These are phyloP conservation scores for Ectropis crepuscularia DNA, from an alignment of 2,888 invertebrate species.

Conservation along the genomic window DNA sequence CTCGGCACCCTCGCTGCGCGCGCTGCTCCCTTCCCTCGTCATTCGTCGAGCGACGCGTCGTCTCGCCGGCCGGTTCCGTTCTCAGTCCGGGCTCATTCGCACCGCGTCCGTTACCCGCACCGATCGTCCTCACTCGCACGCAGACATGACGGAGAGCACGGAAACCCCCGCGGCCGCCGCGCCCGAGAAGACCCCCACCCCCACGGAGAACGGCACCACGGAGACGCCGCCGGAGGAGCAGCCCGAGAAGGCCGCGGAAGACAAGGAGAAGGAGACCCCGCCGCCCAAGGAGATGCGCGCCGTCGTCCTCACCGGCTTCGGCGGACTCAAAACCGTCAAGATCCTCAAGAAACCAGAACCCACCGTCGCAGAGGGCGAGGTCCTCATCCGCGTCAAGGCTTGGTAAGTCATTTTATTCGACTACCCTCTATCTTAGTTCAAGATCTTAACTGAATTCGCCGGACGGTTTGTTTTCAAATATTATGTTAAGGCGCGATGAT, in stretches of 20 bases:
- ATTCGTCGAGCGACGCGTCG: conserved; percentile 82
- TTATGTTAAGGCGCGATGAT: conserved; percentile 9
- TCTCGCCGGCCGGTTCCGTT: conserved; percentile 74
- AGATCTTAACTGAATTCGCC: neutral
- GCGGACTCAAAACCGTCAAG: conserved; percentile 93
- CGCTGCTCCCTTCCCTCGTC: conserved; percentile 77
- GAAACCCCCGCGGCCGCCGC: conserved; percentile 81
- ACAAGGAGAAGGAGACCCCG: conserved; percentile 81
- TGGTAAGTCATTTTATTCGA: conserved; percentile 87
- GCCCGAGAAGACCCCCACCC: conserved; percentile 84
- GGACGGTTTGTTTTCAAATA: conserved; percentile 17
- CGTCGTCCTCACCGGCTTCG: conserved; percentile 93
- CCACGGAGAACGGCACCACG: conserved; percentile 80
- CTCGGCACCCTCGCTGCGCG: conserved; percentile 65
- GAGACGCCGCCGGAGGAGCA: conserved; percentile 79
- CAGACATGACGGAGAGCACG: conserved; percentile 81
- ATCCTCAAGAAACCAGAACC: conserved; percentile 92
- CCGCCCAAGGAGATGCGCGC: conserved; percentile 93
- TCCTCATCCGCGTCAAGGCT: conserved; percentile 93
- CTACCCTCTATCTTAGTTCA: conserved; percentile 27
- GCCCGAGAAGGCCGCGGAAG: conserved; percentile 82
- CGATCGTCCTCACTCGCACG: conserved; percentile 60
- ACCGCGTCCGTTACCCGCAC: conserved; percentile 70
- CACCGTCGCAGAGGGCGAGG: conserved; percentile 88
- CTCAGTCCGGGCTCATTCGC: conserved; percentile 68